Conservation (phyloP, 1,140 invertebrate genomes). For the Phthorimaea operculella region DNA sequence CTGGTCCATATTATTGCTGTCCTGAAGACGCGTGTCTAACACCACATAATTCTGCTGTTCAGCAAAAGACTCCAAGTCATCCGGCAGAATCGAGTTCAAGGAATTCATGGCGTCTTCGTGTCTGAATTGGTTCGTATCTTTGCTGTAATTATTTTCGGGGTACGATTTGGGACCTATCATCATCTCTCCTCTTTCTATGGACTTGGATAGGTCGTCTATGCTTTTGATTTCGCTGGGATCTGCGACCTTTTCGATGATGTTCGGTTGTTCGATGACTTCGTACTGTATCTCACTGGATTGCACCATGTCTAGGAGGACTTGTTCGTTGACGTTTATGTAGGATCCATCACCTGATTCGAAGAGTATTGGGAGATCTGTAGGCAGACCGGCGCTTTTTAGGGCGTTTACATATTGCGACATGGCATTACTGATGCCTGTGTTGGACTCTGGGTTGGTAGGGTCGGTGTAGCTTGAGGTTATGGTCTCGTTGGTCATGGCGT, state of each 20-base stretch:
- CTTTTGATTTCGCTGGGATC: constrained; percentile 63
- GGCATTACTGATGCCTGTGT: constrained; percentile 38
- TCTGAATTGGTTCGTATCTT: constrained; percentile 28
- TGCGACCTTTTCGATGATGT: constrained; percentile 60
- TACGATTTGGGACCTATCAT: constrained; percentile 36
- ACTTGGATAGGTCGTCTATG: constrained; percentile 62
- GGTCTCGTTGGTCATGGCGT: constrained; percentile 32
- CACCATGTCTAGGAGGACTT: constrained; percentile 67
- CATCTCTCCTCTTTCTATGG: constrained; percentile 58
- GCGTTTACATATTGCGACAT: constrained; percentile 67
- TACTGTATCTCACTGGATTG: constrained; percentile 68
- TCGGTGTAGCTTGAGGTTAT: constrained; percentile 42
- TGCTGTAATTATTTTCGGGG: constrained; percentile 29
- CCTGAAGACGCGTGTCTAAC: constrained; percentile 38
- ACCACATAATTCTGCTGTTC: constrained; percentile 54
- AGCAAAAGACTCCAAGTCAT: constrained; percentile 50
- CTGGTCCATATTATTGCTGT: constrained; percentile 38
- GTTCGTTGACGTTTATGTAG: constrained; percentile 69
- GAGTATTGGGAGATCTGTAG: constrained; percentile 67
- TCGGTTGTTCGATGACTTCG: constrained; percentile 66
- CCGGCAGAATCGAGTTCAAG: constrained; percentile 51
- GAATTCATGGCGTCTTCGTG: constrained; percentile 50
- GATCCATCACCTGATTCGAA: constrained; percentile 69
- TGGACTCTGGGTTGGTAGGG: constrained; percentile 20
- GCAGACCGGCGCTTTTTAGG: constrained; percentile 67